A percentile compares a stretch with the other conserved stretches of the same genome.
Conservation (phyloP, 2,888 invertebrate genomes). For the Fabriciana adippe region DNA sequence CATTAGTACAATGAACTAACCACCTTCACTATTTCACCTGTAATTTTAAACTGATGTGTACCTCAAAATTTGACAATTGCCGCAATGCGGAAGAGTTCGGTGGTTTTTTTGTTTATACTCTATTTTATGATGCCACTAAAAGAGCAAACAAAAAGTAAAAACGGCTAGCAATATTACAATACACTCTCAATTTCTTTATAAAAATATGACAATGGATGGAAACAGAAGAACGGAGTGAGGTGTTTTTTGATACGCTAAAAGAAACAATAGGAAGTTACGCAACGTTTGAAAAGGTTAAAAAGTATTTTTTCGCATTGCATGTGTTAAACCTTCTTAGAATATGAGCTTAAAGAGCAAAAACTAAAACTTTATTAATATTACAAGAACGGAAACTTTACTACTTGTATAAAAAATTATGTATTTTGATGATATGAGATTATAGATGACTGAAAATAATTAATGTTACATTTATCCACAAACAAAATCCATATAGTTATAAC, state of each 20-base stretch:
- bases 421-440: too few relatives aligned
- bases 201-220: constrained; percentile 57
- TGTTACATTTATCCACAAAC: too few relatives aligned
- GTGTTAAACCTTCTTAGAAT: constrained; percentile 45
- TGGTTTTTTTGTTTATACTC: constrained; percentile 73
- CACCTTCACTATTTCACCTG: constrained; percentile 79
- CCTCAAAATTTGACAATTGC: constrained; percentile 58
- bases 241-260: constrained; percentile 72
- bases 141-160: constrained; percentile 64
- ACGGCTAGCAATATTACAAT: constrained; percentile 60
- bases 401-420: not conserved
- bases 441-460: too few relatives aligned
- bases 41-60: constrained; percentile 71
- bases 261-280: constrained; percentile 62
- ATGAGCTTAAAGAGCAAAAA: constrained; percentile 38
- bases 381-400: not conserved
- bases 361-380: constrained; percentile 18
- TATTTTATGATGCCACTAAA: constrained; percentile 70
- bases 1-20: constrained; percentile 69
- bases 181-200: constrained; percentile 81
- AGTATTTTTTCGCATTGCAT: constrained; percentile 48
- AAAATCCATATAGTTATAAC: too few relatives aligned
- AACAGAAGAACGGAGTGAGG: constrained; percentile 59
- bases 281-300: constrained; percentile 67
- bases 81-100: constrained; percentile 72